Conservation (phyloP, 2,797 vertebrate species). For the Triplophysa bombifrons region DNA sequence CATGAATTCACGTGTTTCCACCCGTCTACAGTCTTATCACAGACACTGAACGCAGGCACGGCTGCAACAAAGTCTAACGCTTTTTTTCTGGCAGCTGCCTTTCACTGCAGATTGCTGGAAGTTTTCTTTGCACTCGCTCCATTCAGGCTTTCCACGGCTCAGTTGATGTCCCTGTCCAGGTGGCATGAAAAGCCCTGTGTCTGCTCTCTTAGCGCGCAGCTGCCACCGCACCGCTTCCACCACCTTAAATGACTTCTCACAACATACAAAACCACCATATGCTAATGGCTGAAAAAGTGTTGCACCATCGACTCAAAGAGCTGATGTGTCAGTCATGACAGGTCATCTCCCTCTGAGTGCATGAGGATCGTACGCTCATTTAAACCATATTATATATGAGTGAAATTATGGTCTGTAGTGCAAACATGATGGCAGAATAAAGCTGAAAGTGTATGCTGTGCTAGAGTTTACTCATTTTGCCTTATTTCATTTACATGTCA, state of each 20-base stretch:
- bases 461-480: conserved; percentile 28
- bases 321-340: conserved; percentile 48
- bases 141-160: conserved; percentile 36
- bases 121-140: conserved; percentile 51
- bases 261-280: conserved; percentile 10
- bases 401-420: conserved; percentile 9
- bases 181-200: conserved; percentile 45
- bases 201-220: conserved; percentile 41
- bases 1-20: conserved; percentile 7
- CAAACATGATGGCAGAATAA: conserved; percentile 13
- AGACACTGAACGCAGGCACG: conserved; percentile 55
- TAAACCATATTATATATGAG: neutral
- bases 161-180: conserved; percentile 34
- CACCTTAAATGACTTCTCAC: conserved; percentile 65
- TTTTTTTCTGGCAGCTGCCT: conserved; percentile 30
- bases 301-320: conserved; percentile 58
- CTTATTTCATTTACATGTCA: conserved; percentile 29
- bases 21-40: conserved; percentile 62
- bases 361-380: conserved; percentile 23
- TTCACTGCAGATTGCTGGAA: conserved; percentile 52
- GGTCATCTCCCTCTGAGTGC: conserved; percentile 49
- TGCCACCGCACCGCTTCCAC: conserved; percentile 44
- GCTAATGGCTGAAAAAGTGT: conserved; percentile 45
- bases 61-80: conserved; percentile 52
- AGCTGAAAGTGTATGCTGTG: conserved; percentile 10